phyloP scores from a whole-genome alignment of 2,797 vertebrate genomes.

The Phoeniculus purpureus region DNA sequence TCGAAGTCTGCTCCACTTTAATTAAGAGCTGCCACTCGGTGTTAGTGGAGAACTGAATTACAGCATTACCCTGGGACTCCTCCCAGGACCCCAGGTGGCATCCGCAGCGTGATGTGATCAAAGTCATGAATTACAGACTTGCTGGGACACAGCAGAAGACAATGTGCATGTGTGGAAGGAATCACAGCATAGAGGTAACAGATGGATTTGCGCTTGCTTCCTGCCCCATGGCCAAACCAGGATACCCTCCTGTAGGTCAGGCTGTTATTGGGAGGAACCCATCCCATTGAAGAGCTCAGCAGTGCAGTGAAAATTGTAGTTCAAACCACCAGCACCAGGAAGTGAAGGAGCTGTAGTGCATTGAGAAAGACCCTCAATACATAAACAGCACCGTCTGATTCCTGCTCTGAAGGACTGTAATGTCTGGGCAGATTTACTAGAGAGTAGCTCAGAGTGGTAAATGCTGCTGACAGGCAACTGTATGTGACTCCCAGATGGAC shows the following conservation, averaged over 20 bases:
- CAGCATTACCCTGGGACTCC: neutral
- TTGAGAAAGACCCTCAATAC: neutral
- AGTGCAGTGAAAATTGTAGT: neutral
- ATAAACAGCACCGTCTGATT: neutral
- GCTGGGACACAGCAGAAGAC: constrained; percentile 17
- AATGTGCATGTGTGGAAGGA: constrained; percentile 2
- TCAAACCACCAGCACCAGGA: constrained; percentile 3
- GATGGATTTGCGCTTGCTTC: neutral
- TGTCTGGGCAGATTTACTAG: neutral
- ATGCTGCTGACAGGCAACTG: neutral
- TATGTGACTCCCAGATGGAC: constrained; percentile 5
- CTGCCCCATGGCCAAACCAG: neutral
- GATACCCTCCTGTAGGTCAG: neutral
- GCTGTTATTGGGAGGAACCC: neutral
- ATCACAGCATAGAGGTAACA: neutral
- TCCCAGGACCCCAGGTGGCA: constrained; percentile 15
- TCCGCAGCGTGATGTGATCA: neutral
- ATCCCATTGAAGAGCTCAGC: neutral
- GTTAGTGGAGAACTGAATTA: neutral
- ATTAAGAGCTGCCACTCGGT: neutral
- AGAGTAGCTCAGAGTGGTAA: neutral
- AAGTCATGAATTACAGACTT: constrained; percentile 7
- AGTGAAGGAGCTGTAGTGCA: neutral
- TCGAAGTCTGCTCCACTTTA: neutral
- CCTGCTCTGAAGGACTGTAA: neutral